Percentiles rank a stretch among this genome's conserved stretches.
These are phyloP conservation scores for Eospalax fontanierii DNA, from an alignment of 2,797 vertebrate species.

Conservation along the genomic window DNA sequence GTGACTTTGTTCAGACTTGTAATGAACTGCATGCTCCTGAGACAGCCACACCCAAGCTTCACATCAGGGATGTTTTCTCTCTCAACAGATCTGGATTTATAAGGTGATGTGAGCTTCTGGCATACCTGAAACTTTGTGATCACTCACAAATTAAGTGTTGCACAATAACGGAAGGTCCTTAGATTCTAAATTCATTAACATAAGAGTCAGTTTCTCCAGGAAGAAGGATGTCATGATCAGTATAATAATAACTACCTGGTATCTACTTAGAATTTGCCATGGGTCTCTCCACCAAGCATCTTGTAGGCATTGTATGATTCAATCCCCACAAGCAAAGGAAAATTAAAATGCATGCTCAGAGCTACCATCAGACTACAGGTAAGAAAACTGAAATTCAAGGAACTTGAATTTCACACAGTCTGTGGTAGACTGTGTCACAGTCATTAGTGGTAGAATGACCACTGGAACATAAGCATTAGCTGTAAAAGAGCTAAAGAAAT, in stretches of 20 bases:
- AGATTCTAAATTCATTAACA: constrained; percentile 38
- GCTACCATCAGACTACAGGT: background rate
- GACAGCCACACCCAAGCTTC: constrained; percentile 59
- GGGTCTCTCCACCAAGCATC: background rate
- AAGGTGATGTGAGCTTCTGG: constrained; percentile 16
- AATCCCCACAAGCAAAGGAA: constrained; percentile 46
- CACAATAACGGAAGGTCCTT: background rate
- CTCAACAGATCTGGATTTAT: constrained; percentile 57
- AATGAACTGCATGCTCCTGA: constrained; percentile 67
- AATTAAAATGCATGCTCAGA: background rate
- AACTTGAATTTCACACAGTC: too few species aligned
- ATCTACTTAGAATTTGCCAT: constrained; percentile 23
- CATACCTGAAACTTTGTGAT: constrained; percentile 5
- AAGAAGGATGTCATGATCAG: background rate
- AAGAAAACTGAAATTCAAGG: constrained; percentile 18
- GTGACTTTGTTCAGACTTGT: constrained; percentile 78
- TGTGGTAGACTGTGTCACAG: too few species aligned
- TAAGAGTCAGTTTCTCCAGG: constrained; percentile 25
- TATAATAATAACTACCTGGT: background rate
- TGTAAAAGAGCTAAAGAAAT: constrained; percentile 26
- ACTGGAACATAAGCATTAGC: background rate
- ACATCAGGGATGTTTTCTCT: constrained; percentile 39
- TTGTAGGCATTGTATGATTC: constrained; percentile 45
- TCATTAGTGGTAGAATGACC: background rate
- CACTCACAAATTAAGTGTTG: constrained; percentile 42